Conservation (phyloP, 2,113 vertebrate genomes). For the Gobiocypris rarus region DNA sequence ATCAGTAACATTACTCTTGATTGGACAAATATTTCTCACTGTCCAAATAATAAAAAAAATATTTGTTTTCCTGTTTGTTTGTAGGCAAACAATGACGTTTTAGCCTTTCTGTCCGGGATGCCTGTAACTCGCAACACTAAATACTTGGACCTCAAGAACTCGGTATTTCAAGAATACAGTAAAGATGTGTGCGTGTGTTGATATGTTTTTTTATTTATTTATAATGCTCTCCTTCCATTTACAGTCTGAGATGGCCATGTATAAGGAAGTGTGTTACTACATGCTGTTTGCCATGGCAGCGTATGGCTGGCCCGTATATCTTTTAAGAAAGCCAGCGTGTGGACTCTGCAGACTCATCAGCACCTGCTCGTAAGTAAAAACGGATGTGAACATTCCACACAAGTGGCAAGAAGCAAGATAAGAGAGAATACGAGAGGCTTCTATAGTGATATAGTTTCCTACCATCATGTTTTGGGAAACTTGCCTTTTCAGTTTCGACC, state of each 20-base stretch:
- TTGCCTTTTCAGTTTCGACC: background rate
- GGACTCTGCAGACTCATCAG: slow-evolving; percentile 93
- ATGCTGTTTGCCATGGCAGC: slow-evolving; percentile 98
- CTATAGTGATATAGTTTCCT: background rate
- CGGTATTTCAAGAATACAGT: slow-evolving; percentile 77
- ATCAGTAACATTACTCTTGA: background rate
- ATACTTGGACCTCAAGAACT: slow-evolving; percentile 97
- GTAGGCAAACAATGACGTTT: slow-evolving; percentile 96
- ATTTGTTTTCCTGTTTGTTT: slow-evolving; percentile 54
- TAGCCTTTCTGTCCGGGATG: slow-evolving; percentile 97
- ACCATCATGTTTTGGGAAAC: background rate
- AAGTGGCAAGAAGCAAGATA: background rate
- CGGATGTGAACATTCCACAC: background rate
- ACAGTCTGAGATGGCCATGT: slow-evolving; percentile 95
- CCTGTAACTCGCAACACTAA: slow-evolving; percentile 96
- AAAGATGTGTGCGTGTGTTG: slow-evolving; percentile 59
- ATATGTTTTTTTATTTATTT: background rate
- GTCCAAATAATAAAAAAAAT: background rate
- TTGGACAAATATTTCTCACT: background rate
- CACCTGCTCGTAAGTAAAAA: slow-evolving; percentile 90
- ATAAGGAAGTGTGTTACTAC: slow-evolving; percentile 98
- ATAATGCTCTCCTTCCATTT: slow-evolving; percentile 49
- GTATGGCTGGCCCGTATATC: slow-evolving; percentile 98
- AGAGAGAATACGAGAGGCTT: background rate
- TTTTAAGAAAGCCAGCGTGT: slow-evolving; percentile 95